Base-by-base conservation (phyloP, 2,113 vertebrate species). In the Anhinga anhinga region DNA sequence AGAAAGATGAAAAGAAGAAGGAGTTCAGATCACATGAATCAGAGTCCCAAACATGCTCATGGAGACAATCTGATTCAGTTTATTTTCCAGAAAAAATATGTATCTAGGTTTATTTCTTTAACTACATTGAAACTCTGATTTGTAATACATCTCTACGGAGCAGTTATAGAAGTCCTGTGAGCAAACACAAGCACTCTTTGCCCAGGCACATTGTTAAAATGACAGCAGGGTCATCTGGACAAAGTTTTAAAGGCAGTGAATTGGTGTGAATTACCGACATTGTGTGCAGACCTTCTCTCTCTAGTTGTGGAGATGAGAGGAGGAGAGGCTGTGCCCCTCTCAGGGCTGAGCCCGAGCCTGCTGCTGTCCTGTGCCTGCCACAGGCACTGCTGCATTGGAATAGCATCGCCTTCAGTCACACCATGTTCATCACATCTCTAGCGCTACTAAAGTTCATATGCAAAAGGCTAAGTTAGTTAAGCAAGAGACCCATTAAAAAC, bases 401-500 rank as follows among this genome's bases (percentile, higher is more conserved):
- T 1, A 32, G 25, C 49, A 50, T 56, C 0, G 0, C 65, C 18
- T 58, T 55, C 0, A 0, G 27, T 53, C 62, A 49, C 62, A 8
- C 6, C 0, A 0, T 2, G 0, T 44, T 87, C 0, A 5, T 34
- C 0, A 1, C 29, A 49, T 32, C 58, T 82, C 18, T 2, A 44
- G 53, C 6, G 0, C 34, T 72, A 29, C 40, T 5, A 13, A 53
- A 63, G 58, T 12, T 49, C 23, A 2, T 7, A 38, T 42, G 71
- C 74, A 94, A 87, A 92, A 42, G 34, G 20, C 2, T 67, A 0
- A 21, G 42, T 5, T 55, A 6, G 5, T 80, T 61, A 88, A 86
- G 50, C n/a, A 87, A 65, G 38, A 91, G 27, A 19, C 34, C 42
- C 9, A 27, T 40, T 73, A 66, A 30, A 77, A 88, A 20, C 30